These are phyloP conservation scores for Pelobates fuscus DNA, from an alignment of 2,113 vertebrate genomes.

Conservation along the genomic window DNA sequence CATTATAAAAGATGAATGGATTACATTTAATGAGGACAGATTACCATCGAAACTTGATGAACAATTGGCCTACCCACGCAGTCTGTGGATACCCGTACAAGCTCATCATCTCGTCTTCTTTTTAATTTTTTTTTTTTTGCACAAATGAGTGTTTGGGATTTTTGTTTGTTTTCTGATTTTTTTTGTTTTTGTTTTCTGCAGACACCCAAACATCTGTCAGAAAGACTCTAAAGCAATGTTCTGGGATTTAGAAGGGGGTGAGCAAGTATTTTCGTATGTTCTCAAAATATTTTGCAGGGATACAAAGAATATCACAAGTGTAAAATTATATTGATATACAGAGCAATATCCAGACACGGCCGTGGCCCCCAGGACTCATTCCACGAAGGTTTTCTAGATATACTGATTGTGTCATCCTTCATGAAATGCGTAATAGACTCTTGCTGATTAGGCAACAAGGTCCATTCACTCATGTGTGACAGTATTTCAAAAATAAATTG, in stretches of 20 bases:
- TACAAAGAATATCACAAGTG: too few relatives aligned
- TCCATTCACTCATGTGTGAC: neutral
- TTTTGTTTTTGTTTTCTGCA: neutral
- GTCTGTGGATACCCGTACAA: slow-evolving; percentile 17
- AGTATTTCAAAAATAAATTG: neutral
- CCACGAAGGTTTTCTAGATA: too few relatives aligned
- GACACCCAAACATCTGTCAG: neutral
- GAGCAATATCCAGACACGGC: too few relatives aligned
- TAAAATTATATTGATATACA: too few relatives aligned
- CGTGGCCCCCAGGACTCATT: too few relatives aligned
- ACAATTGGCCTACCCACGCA: slow-evolving; percentile 35
- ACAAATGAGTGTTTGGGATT: too few relatives aligned
- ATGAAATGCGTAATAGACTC: neutral
- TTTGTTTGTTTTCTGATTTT: neutral
- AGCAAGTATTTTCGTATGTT: too few relatives aligned
- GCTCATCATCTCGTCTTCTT: neutral
- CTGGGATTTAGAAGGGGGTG: too few relatives aligned
- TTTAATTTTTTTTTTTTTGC: slow-evolving; percentile 20
- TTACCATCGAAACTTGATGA: slow-evolving; percentile 43
- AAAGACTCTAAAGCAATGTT: too few relatives aligned
- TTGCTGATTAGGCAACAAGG: neutral
- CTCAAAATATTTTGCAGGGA: too few relatives aligned
- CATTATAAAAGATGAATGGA: slow-evolving; percentile 46
- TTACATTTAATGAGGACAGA: slow-evolving; percentile 47
- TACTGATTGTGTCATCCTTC: neutral